Base-by-base conservation (phyloP, 2,888 invertebrate genomes). In the Keiferia lycopersicella region DNA sequence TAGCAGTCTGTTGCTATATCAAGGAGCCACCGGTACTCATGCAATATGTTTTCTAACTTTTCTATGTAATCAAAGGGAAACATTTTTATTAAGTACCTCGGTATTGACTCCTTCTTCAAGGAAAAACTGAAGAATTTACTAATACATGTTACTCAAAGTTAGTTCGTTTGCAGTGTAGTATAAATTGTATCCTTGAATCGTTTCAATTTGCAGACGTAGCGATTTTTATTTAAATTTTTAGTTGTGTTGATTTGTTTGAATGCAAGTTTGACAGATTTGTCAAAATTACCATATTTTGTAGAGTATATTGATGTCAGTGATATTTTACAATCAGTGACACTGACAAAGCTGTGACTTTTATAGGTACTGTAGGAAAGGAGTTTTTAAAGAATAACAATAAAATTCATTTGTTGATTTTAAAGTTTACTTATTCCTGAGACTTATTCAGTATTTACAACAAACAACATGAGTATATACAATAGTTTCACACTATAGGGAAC, bases 1-100 rank as follows among this genome's bases (percentile, higher is more conserved):
- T 90, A 90, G 68, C 81, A 82, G 56, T 84, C 84, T 22, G 79
- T 79, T 2, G 87, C 90, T 12, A 84, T 72, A 16, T 87, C 84
- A n/a, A 88, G 57, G 0, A 90, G 72, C 89, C 88, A 90, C 39
- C 85, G 72, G 66, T 88, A 87, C 61, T 86, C 81, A 66, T 83
- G 81, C 8, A 87, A 71, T 34, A 88, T 69, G 7, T 71, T 76
- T 12, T 80, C 74, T 4, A 90, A 68, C 64, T 79, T 76, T 12
- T 80, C 74, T 4, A 90, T 68, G 64, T 79, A 83, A 30, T 76
- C 73, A 0, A 86, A 64, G 0, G 85, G 87, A 70, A 88, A 79
- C 90, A 91, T 90, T 48, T 11, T 51, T 20, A n/a, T n/a, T n/a
- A n/a, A n/a, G n/a, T n/a, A n/a, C n/a, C n/a, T n/a, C n/a, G n/a